Evolutionary conservation across 2,888 invertebrate species (phyloP).

Genomic region (Morpho achilles): DNA sequence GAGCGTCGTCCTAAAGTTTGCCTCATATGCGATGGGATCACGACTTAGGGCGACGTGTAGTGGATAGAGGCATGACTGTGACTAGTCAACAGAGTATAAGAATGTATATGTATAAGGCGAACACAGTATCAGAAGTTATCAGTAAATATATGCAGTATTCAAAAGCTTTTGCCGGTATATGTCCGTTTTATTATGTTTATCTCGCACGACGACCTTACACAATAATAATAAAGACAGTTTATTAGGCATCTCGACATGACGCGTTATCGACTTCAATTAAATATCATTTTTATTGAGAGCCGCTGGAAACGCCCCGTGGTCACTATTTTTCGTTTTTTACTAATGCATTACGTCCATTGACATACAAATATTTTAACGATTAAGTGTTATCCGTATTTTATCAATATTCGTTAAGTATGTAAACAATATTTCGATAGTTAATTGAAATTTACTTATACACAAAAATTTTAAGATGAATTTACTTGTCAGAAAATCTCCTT

Average conservation of each 20-base stretch:
- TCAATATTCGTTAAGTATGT: no score
- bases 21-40: no score
- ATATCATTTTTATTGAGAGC: conserved; percentile 76
- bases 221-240: conserved; percentile 74
- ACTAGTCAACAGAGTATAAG: no score
- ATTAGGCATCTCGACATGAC: conserved; percentile 67
- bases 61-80: no score
- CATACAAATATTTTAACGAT: conserved; percentile 12
- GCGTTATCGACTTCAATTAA: conserved; percentile 75
- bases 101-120: neutral
- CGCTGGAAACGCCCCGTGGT: conserved; percentile 61
- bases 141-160: neutral
- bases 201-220: conserved; percentile 49
- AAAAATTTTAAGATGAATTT: no score
- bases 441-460: no score
- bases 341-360: conserved; percentile 32
- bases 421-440: no score
- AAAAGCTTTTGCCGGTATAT: conserved; percentile 22
- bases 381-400: conserved; percentile 1
- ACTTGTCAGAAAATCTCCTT: no score
- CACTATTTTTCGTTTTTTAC: conserved; percentile 47
- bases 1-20: no score
- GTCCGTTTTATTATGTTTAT: conserved; percentile 44
- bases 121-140: neutral
- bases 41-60: no score